Base-by-base conservation (phyloP, 2,797 vertebrate genomes). In the Neosilurus mollespiculum region DNA sequence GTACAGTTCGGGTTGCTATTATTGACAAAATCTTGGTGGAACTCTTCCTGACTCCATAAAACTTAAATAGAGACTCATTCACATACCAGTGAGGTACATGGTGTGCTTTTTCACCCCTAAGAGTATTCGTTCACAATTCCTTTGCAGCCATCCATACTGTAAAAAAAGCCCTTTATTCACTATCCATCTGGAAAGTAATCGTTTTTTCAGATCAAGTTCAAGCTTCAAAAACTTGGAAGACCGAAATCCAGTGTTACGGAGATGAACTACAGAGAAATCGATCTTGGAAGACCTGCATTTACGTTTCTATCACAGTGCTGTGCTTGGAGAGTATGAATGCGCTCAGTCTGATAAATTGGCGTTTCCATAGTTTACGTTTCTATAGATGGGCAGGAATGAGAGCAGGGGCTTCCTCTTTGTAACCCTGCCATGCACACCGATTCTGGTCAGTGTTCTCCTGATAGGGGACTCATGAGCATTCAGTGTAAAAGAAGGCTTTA, bases 31-130 rank as follows among this genome's bases (percentile, higher is more conserved):
- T 84, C 76, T 84, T 80, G 9, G 78, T 77, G 66, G n/a, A 59
- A 26, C 59, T 81, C 72, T 37, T 58, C 22, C 56, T 51, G 6
- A 81, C 72, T 84, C 75, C 75, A 82, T 59, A 79, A 84, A 62
- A 54, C 34, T 51, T 18, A 71, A 75, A 70, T 79, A 54, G 59
- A 59, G 81, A 24, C 69, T 85, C 51, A 79, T 86, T 86, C 69
- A 66, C 71, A 85, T 78, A 84, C 70, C 71, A 80, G 72, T 80
- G 61, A 81, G 75, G 81, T 83, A 76, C 83, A 83, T 53, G 20
- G 15, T 62, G 73, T 78, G 73, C 78, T 62, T 76, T 76, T 66
- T 37, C 5, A 16, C 66, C 34, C 53, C 2, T 26, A 30, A 26
- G 56, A 49, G 61, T 65, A 53, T 85, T 86, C 53, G 78, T 49